Base-by-base conservation (phyloP, 2,797 vertebrate genomes). In the Aldrovandia affinis region DNA sequence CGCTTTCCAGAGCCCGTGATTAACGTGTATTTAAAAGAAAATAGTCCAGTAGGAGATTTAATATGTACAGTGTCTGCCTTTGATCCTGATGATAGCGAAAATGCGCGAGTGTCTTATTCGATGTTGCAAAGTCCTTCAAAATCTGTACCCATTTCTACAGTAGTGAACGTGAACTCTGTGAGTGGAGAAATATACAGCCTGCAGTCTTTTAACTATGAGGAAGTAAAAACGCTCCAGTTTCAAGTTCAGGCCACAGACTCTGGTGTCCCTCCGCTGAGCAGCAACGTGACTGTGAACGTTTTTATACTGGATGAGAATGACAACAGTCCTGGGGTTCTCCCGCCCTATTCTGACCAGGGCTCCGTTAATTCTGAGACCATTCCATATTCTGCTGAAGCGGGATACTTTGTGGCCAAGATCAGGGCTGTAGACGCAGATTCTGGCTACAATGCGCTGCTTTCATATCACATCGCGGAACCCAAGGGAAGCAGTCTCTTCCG, bases 171-270 rank as follows among this genome's bases (percentile, higher is more conserved):
- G 85, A 94, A 96, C 86, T 90, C 94, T 0, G 93, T 93, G 0
- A 96, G 85, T 1, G 96, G 96, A 55, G 92, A 91, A 70, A 92
- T 97, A 85, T 94, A 95, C 84, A 95, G 91, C 7, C 90, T 96
- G 30, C 93, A 93, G 54, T 95, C 96, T 12, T 97, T 97, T 91
- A 96, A 97, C 88, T 96, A 95, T 78, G 96, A 96, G 89, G 94
- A 94, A 65, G 68, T 96, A 14, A 94, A 96, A 82, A 96, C 94
- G 0, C 96, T 97, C 61, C 93, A 94, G 4, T 93, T 97, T 68
- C 85, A 93, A 83, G 94, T 97, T 83, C 94, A 96, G 90, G 96
- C 96, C 88, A 95, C 91, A 89, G 96, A 97, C 88, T 92, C 93
- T 6, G 96, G 96, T 85, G 89, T 88, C 50, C 96, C 96, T 79